Evolutionary conservation across 2,797 vertebrate species (phyloP).

Genomic region (Thamnophis elegans): DNA sequence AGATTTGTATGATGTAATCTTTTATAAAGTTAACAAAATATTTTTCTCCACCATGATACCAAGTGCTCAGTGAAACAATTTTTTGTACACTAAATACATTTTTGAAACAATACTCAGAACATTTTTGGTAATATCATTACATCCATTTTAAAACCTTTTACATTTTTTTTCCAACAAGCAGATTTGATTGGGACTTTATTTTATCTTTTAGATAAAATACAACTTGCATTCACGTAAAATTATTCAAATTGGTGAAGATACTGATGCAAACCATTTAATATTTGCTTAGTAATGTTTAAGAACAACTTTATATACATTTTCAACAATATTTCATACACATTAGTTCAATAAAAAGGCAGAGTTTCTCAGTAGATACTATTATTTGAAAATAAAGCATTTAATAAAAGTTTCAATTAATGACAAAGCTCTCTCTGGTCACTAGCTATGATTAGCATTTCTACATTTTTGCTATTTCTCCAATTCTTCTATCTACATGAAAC

Average conservation of each 20-base stretch:
- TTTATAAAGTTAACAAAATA: constrained; percentile 34
- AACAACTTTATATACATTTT: not conserved
- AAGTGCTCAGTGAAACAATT: constrained; percentile 13
- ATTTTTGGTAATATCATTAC: not conserved
- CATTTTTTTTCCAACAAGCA: not conserved
- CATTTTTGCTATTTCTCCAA: not conserved
- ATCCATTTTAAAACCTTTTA: not conserved
- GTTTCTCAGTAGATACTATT: not conserved
- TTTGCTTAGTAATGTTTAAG: not conserved
- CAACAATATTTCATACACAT: not conserved
- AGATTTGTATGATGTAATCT: constrained; percentile 39
- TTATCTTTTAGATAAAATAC: constrained; percentile 5
- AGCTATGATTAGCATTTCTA: not conserved
- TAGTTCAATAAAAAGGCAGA: not conserved
- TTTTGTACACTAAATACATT: not conserved
- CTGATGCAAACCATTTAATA: not conserved
- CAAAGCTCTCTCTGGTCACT: not conserved
- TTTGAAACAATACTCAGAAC: not conserved
- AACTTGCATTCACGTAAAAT: not conserved
- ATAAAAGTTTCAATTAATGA: not conserved
- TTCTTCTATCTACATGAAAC: not conserved
- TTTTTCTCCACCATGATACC: constrained; percentile 13
- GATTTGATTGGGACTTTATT: not conserved
- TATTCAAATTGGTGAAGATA: not conserved
- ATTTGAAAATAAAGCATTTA: not conserved